Evolutionary conservation across 2,113 vertebrate genomes (phyloP).

Genomic region (Pheucticus melanocephalus): DNA sequence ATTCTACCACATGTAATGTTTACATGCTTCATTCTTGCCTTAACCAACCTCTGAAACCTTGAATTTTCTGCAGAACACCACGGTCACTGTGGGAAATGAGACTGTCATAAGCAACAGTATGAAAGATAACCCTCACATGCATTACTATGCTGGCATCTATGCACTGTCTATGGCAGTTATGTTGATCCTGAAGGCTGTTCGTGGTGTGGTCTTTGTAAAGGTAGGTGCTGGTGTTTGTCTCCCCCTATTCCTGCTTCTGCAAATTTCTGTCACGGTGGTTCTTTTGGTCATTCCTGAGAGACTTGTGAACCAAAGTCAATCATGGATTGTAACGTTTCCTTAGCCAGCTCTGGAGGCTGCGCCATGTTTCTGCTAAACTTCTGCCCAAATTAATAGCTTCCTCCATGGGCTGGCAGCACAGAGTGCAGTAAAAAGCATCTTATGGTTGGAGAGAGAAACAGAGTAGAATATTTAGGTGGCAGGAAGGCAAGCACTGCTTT

Average conservation of each 20-base stretch:
- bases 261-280: neutral
- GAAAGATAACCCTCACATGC: slow-evolving; percentile 89
- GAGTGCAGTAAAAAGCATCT: neutral
- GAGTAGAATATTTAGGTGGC: neutral
- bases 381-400: neutral
- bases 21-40: neutral
- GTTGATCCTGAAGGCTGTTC: slow-evolving; percentile 86
- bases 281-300: neutral
- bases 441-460: neutral
- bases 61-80: slow-evolving; percentile 78
- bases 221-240: slow-evolving; percentile 39
- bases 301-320: neutral
- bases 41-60: neutral
- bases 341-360: neutral
- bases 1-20: rapidly evolving
- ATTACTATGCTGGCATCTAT: slow-evolving; percentile 85
- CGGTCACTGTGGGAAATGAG: slow-evolving; percentile 76
- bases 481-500: neutral
- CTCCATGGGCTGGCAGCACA: neutral
- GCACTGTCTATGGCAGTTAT: slow-evolving; percentile 91
- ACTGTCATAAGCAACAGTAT: slow-evolving; percentile 83
- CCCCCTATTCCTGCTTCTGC: rapidly evolving
- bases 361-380: neutral
- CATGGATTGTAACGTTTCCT: neutral
- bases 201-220: slow-evolving; percentile 90